These are phyloP conservation scores for Charanyca ferruginea DNA, from an alignment of 2,888 invertebrate genomes.

Conservation along the genomic window DNA sequence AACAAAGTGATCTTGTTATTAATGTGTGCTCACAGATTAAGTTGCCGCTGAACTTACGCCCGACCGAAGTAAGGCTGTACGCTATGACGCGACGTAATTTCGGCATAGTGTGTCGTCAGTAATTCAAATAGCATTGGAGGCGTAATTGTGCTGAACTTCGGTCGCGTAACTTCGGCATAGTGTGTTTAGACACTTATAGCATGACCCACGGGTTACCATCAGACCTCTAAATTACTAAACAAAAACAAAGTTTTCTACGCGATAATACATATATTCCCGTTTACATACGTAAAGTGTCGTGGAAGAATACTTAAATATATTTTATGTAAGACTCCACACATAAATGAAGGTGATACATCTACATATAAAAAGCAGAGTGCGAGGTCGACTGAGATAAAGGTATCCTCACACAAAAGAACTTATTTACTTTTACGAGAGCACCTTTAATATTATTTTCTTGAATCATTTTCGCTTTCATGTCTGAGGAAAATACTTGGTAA, in stretches of 20 bases:
- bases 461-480: conserved; percentile 53
- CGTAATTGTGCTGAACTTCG: too few species aligned
- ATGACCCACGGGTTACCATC: conserved; percentile 9
- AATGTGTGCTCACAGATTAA: too few species aligned
- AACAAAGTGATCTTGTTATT: too few species aligned
- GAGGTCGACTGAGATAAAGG: conserved; percentile 62
- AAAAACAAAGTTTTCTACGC: conserved; percentile 21
- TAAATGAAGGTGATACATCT: conserved; percentile 55
- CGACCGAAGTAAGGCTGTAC: too few species aligned
- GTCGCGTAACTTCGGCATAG: too few species aligned
- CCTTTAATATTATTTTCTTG: conserved; percentile 62
- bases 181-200: too few species aligned
- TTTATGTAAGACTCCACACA: conserved; percentile 50
- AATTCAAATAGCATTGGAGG: too few species aligned
- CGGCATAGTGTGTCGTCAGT: too few species aligned
- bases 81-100: too few species aligned
- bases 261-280: conserved; percentile 32
- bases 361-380: conserved; percentile 54
- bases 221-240: conserved; percentile 15
- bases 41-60: too few species aligned
- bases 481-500: conserved; percentile 18
- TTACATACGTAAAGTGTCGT: conserved; percentile 17
- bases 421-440: conserved; percentile 70
- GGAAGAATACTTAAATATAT: conserved; percentile 53
- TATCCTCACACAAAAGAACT: conserved; percentile 66